Percentiles rank a stretch among this genome's conserved stretches.
Evolutionary conservation across 2,888 invertebrate species (phyloP).

Genomic region (Priocnemis perturbator): DNA sequence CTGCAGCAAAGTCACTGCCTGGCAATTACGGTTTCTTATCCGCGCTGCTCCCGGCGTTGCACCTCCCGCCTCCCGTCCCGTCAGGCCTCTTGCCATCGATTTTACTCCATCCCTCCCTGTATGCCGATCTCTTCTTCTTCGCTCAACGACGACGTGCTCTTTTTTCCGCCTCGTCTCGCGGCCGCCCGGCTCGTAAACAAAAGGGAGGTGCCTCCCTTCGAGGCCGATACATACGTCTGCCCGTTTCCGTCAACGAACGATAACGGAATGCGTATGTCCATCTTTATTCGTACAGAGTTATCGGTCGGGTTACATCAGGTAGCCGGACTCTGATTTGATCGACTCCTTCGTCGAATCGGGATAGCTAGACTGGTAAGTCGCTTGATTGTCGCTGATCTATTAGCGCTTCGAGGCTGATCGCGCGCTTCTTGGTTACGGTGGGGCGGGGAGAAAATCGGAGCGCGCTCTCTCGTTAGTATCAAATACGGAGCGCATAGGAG

Average conservation of each 20-base stretch:
- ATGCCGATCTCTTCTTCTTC: not conserved
- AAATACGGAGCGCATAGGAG: too few relatives aligned
- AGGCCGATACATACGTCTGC: not conserved
- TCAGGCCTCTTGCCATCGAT: not conserved
- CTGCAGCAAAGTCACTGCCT: constrained; percentile 54
- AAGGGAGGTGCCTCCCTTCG: not conserved
- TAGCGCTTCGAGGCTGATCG: not conserved
- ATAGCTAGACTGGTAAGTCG: not conserved
- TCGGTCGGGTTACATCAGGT: not conserved
- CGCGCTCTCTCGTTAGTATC: not conserved
- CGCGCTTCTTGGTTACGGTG: not conserved
- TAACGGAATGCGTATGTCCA: not conserved
- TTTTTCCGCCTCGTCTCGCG: not conserved
- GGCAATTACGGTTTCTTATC: constrained; percentile 60
- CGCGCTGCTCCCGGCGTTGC: constrained; percentile 16
- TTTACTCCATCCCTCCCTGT: too few relatives aligned
- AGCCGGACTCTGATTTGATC: too few relatives aligned
- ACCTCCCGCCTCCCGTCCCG: constrained; percentile 17
- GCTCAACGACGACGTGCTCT: not conserved
- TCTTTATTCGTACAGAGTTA: not conserved
- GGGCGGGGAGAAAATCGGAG: too few relatives aligned
- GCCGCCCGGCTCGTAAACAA: not conserved
- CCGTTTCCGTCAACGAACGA: not conserved
- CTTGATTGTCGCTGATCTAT: too few relatives aligned
- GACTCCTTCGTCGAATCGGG: too few relatives aligned